Conservation (phyloP, 1,140 invertebrate species). For the Camponotus pennsylvanicus region DNA sequence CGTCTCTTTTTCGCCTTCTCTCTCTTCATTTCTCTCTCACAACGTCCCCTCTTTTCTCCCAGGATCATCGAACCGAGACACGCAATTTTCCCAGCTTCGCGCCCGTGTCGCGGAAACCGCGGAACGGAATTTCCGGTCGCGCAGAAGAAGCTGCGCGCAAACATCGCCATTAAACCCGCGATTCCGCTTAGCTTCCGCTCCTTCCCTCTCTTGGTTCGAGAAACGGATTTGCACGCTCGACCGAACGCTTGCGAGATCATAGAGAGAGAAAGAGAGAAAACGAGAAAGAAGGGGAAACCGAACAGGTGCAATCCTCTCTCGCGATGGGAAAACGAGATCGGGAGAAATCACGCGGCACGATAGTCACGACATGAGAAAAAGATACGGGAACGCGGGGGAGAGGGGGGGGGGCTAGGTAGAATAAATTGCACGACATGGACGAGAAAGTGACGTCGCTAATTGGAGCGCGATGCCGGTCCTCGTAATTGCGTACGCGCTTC, state of each 20-base stretch:
- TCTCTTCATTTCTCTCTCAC: background rate
- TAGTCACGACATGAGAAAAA: constrained; percentile 22
- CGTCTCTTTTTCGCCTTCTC: background rate
- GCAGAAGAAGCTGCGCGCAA: constrained; percentile 51
- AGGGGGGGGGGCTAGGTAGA: too few species aligned
- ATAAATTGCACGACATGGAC: constrained; percentile 46
- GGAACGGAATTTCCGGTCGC: constrained; percentile 58
- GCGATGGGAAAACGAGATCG: constrained; percentile 56
- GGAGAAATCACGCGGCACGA: constrained; percentile 33
- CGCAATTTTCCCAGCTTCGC: constrained; percentile 54
- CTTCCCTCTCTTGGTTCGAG: background rate
- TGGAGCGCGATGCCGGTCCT: constrained; percentile 36
- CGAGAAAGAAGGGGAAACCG: background rate
- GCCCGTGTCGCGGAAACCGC: constrained; percentile 49
- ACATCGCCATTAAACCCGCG: constrained; percentile 43
- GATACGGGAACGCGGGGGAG: background rate
- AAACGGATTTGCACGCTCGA: constrained; percentile 51
- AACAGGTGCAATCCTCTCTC: constrained; percentile 47
- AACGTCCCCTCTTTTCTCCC: background rate
- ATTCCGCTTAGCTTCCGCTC: background rate
- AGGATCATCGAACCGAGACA: constrained; percentile 47
- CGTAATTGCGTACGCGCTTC: constrained; percentile 45
- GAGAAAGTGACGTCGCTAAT: constrained; percentile 57
- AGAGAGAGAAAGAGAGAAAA: background rate
- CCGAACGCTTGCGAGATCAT: constrained; percentile 24